These are phyloP conservation scores for Lordiphosa clarofinis DNA, from an alignment of 1,140 invertebrate genomes.

Conservation along the genomic window DNA sequence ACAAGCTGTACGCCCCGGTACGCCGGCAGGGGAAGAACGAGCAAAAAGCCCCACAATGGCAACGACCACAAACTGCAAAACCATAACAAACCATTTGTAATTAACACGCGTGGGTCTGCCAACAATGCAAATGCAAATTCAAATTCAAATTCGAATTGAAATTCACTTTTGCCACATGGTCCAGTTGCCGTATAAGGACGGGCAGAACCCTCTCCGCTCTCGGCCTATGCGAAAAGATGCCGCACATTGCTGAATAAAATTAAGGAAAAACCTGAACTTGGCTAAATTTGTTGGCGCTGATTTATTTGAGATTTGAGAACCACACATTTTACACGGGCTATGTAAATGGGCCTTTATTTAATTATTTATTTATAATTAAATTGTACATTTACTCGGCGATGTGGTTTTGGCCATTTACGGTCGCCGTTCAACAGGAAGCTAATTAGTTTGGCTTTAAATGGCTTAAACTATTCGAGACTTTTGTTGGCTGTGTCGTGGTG, in stretches of 20 bases:
- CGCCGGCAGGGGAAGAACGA: not conserved
- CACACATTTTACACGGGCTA: conserved; percentile 54
- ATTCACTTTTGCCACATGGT: conserved; percentile 65
- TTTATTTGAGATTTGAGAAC: conserved; percentile 55
- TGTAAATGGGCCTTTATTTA: conserved; percentile 73
- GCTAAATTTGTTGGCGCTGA: conserved; percentile 54
- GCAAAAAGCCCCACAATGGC: conserved; percentile 55
- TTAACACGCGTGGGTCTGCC: conserved; percentile 64
- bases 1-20: conserved; percentile 47
- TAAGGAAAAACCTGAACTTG: conserved; percentile 48
- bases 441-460: conserved; percentile 68
- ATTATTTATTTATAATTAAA: conserved; percentile 77
- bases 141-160: conserved; percentile 38
- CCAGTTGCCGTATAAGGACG: conserved; percentile 51
- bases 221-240: conserved; percentile 34
- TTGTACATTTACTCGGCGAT: conserved; percentile 58
- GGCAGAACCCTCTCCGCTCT: conserved; percentile 33
- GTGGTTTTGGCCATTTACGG: conserved; percentile 59
- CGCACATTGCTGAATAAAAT: conserved; percentile 7
- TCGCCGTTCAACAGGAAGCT: conserved; percentile 53
- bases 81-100: conserved; percentile 73
- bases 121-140: conserved; percentile 29
- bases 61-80: conserved; percentile 52
- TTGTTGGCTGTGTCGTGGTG: conserved; percentile 10
- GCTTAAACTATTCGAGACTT: conserved; percentile 65